Evolutionary conservation across 2,888 invertebrate genomes (phyloP).

Genomic region (Acrocyrtus sp.): DNA sequence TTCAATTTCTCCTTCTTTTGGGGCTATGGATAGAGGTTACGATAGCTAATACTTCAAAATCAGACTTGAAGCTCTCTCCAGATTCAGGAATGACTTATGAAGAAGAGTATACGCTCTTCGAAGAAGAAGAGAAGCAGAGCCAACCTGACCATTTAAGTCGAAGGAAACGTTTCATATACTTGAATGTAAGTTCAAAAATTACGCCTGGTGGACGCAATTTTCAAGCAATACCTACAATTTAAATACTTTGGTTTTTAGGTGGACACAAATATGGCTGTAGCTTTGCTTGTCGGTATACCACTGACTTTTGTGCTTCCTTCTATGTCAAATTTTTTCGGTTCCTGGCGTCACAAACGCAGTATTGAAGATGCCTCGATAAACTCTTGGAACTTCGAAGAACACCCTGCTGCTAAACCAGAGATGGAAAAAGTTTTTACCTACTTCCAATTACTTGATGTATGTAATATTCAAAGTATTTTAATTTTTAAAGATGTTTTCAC

Average conservation of each 20-base stretch:
- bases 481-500: neutral
- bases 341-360: slow-evolving; percentile 50
- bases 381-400: slow-evolving; percentile 24
- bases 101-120: slow-evolving; percentile 32
- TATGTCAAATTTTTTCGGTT: slow-evolving; percentile 59
- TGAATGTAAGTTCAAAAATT: slow-evolving; percentile 40
- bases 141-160: slow-evolving; percentile 14
- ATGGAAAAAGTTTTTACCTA: slow-evolving; percentile 59
- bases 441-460: slow-evolving; percentile 61
- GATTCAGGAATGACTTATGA: slow-evolving; percentile 38
- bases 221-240: no score
- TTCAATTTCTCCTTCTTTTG: no score
- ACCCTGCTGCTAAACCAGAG: slow-evolving; percentile 47
- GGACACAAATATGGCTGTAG: slow-evolving; percentile 54
- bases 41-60: no score
- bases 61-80: slow-evolving; percentile 1
- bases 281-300: slow-evolving; percentile 58
- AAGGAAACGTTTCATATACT: slow-evolving; percentile 39
- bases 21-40: no score
- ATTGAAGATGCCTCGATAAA: slow-evolving; percentile 26
- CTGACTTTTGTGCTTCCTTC: slow-evolving; percentile 59
- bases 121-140: slow-evolving; percentile 15
- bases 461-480: neutral
- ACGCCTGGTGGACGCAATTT: no score
- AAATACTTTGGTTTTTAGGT: slow-evolving; percentile 14